Evolutionary conservation across 2,797 vertebrate genomes (phyloP).

Genomic region (Rachycentron canadum): DNA sequence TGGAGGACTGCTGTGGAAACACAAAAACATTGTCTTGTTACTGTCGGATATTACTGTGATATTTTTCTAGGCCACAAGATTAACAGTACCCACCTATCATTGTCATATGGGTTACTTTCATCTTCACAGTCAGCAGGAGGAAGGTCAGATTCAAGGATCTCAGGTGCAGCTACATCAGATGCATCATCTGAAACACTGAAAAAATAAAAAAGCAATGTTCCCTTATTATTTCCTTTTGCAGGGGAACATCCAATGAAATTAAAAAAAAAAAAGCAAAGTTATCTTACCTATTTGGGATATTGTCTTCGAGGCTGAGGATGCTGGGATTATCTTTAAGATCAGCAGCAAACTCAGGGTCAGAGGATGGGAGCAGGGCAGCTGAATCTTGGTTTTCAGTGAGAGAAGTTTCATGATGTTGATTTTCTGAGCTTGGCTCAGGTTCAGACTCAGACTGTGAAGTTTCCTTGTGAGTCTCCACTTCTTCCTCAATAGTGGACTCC

Average conservation of each 20-base stretch:
- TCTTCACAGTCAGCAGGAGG: conserved; percentile 73
- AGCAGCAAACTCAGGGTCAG: conserved; percentile 33
- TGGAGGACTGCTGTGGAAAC: conserved; percentile 67
- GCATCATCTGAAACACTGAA: conserved; percentile 51
- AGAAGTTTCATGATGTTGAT: conserved; percentile 32
- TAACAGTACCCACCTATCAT: conserved; percentile 48
- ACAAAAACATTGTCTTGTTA: conserved; percentile 10
- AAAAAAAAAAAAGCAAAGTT: background rate
- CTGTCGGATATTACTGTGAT: background rate
- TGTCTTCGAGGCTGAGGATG: conserved; percentile 34
- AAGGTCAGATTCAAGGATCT: conserved; percentile 46
- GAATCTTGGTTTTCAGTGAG: conserved; percentile 48
- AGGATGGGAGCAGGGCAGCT: conserved; percentile 7
- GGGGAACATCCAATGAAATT: too few species aligned
- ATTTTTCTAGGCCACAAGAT: background rate
- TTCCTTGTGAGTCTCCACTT: conserved; percentile 38
- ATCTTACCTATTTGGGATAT: conserved; percentile 53
- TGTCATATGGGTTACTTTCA: conserved; percentile 69
- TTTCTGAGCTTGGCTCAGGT: conserved; percentile 44
- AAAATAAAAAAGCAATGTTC: conserved; percentile 19
- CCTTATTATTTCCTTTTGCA: background rate
- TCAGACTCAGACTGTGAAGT: conserved; percentile 34
- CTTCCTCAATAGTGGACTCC: conserved; percentile 23
- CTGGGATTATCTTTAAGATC: conserved; percentile 42
- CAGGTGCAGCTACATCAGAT: conserved; percentile 38